Percentiles rank a stretch among this genome's conserved stretches.
Evolutionary conservation across 2,797 vertebrate genomes (phyloP).

Genomic region (Heteromormyrus szaboi): DNA sequence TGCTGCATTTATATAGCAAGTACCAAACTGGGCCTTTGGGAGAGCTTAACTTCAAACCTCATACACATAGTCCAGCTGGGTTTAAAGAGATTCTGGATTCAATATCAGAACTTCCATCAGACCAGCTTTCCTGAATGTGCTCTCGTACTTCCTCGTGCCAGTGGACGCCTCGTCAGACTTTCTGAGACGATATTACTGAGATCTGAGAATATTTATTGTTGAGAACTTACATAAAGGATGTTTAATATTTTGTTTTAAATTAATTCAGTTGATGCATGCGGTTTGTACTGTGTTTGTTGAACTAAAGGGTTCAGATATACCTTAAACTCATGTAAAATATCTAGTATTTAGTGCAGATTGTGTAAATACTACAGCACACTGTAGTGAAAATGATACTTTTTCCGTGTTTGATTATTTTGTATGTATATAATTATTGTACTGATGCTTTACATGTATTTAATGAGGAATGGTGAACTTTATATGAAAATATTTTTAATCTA

Average conservation of each 20-base stretch:
- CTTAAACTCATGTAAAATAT: slow-evolving; percentile 7
- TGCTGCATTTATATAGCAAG: slow-evolving; percentile 5
- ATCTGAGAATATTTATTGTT: slow-evolving; percentile 9
- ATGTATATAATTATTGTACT: slow-evolving; percentile 9
- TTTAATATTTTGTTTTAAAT: not conserved
- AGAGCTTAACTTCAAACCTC: not conserved
- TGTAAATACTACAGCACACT: slow-evolving; percentile 1
- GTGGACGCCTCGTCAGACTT: slow-evolving; percentile 1
- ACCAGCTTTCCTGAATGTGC: not conserved
- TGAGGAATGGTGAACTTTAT: slow-evolving; percentile 7
- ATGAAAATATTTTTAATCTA: not conserved
- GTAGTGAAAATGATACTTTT: not conserved
- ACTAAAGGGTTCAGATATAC: not conserved
- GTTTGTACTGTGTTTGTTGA: slow-evolving; percentile 3
- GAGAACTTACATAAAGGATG: not conserved
- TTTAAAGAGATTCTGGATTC: slow-evolving; percentile 10
- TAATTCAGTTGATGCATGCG: slow-evolving; percentile 12
- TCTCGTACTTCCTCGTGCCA: not conserved
- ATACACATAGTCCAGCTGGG: slow-evolving; percentile 17
- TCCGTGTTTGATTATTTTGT: not conserved
- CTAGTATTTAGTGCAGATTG: not conserved
- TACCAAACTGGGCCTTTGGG: not conserved
- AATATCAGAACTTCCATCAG: slow-evolving; percentile 21
- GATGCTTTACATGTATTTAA: slow-evolving; percentile 3
- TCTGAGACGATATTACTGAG: not conserved